Percentiles rank a stretch among this genome's conserved stretches.
phyloP scores from a whole-genome alignment of 92 coral and sea anemone genomes.

The Palythoa caribaeorum region DNA sequence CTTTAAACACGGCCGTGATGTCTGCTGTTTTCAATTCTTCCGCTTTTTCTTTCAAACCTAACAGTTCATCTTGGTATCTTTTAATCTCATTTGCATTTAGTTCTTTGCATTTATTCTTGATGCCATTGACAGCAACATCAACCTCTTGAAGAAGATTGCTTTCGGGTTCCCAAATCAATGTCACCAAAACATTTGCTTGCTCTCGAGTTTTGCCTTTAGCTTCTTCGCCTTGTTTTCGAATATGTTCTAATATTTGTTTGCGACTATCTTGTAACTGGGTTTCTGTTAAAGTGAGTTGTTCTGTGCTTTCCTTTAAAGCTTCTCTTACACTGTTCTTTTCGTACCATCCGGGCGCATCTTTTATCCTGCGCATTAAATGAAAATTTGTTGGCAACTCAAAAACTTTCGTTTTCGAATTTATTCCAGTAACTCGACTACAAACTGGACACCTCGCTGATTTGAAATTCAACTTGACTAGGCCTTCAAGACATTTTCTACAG shows the following conservation, averaged over 20 bases:
- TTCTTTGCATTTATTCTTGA: background rate
- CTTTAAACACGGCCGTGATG: conserved; percentile 12
- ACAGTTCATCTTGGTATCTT: conserved; percentile 5
- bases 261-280: background rate
- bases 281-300: background rate
- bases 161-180: conserved; percentile 8
- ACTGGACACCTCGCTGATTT: conserved; percentile 26
- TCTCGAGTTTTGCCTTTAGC: conserved; percentile 9
- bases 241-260: background rate
- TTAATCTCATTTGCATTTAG: background rate
- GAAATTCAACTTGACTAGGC: conserved; percentile 34
- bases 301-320: conserved; percentile 1
- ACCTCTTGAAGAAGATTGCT: conserved; percentile 7
- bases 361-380: background rate
- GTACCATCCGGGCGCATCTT: conserved; percentile 26
- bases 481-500: conserved; percentile 56
- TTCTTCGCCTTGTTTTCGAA: background rate
- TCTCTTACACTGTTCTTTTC: conserved; percentile 3
- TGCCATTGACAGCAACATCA: background rate
- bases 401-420: conserved; percentile 8
- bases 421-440: conserved; percentile 13
- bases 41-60: background rate
- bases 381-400: conserved; percentile 6
- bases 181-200: conserved; percentile 31
- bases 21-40: background rate